Conservation (phyloP, 1,140 invertebrate species). For the Platyscapa corneri region DNA sequence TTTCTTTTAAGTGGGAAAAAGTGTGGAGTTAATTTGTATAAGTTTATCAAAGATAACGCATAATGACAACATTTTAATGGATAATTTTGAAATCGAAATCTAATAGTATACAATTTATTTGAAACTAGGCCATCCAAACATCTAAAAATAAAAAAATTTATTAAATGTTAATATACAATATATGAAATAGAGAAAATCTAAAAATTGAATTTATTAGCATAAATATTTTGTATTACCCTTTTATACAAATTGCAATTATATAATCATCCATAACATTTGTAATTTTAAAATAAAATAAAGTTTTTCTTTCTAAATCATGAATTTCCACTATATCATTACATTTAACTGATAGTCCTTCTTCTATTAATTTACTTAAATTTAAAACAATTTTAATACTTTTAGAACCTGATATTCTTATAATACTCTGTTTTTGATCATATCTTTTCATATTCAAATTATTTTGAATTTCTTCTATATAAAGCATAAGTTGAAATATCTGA, state of each 20-base stretch:
- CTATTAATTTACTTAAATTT: conserved; percentile 83
- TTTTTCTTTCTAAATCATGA: not conserved
- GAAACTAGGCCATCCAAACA: not conserved
- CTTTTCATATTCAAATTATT: conserved; percentile 77
- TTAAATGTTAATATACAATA: not conserved
- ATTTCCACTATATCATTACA: conserved; percentile 81
- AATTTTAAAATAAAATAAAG: conserved; percentile 3
- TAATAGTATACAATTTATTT: conserved; percentile 51
- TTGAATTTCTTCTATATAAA: conserved; percentile 86
- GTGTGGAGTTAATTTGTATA: conserved; percentile 50
- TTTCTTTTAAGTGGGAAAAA: conserved; percentile 56
- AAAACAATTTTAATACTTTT: conserved; percentile 80
- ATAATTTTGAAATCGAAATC: conserved; percentile 54
- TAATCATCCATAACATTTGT: conserved; percentile 49
- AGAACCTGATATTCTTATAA: conserved; percentile 69
- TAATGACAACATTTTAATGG: conserved; percentile 56
- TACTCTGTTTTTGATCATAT: conserved; percentile 73
- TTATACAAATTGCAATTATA: conserved; percentile 16
- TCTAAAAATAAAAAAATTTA: conserved; percentile 43
- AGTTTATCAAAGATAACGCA: conserved; percentile 54
- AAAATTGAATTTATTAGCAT: not conserved
- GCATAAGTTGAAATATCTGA: conserved; percentile 79
- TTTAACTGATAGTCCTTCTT: conserved; percentile 85
- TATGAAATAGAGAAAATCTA: conserved; percentile 29
- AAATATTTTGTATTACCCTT: conserved; percentile 1